Conservation (phyloP, 2,113 vertebrate genomes). For the Maylandia zebra region DNA sequence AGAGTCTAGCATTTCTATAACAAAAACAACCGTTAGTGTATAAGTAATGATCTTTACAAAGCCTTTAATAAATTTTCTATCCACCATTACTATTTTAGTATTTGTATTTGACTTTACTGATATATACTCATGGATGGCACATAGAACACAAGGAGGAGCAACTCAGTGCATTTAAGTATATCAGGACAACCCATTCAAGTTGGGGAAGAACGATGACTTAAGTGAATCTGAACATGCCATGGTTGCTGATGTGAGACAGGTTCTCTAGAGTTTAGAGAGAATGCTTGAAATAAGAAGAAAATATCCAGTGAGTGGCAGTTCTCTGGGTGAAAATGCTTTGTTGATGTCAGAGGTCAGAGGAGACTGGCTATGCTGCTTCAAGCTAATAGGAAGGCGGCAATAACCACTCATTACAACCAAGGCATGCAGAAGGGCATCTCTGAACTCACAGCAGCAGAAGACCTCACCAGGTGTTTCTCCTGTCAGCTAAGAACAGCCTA, state of each 20-base stretch:
- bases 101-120: not conserved
- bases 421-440: not conserved
- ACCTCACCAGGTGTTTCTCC: not conserved
- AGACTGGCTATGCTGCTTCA: not conserved
- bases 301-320: not conserved
- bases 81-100: not conserved
- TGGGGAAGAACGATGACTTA: not conserved
- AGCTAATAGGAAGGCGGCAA: not conserved
- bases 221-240: not conserved
- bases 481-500: not conserved
- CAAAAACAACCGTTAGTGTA: not conserved
- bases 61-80: not conserved
- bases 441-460: not conserved
- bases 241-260: not conserved
- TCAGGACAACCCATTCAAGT: not conserved
- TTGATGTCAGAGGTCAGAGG: not conserved
- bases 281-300: not conserved
- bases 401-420: not conserved
- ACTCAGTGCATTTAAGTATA: not conserved
- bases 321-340: not conserved
- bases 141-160: fast-evolving
- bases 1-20: not conserved
- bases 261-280: not conserved
- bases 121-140: not conserved
- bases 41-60: not conserved